Percentiles rank a stretch among this genome's conserved stretches.
These are phyloP conservation scores for Equus przewalskii DNA, from an alignment of 2,113 vertebrate species.

Conservation along the genomic window DNA sequence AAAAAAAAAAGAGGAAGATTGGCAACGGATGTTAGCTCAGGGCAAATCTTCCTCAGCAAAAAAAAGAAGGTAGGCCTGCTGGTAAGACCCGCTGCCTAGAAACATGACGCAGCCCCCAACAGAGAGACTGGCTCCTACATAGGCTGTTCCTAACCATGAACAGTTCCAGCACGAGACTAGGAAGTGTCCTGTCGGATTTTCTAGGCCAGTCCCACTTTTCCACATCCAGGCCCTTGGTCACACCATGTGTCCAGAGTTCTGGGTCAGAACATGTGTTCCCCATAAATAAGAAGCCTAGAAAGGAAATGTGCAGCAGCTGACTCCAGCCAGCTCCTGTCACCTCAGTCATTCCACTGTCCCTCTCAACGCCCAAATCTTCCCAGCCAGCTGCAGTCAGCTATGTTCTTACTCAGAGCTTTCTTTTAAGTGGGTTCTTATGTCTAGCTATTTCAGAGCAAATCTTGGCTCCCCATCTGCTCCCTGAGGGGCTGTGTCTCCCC, in stretches of 20 bases:
- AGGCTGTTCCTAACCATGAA: background rate
- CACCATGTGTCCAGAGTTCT: slow-evolving; percentile 40
- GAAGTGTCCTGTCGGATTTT: slow-evolving; percentile 36
- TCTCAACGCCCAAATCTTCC: background rate
- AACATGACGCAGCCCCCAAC: background rate
- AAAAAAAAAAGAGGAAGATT: no score
- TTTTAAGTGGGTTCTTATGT: slow-evolving; percentile 39
- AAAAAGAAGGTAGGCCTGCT: no score
- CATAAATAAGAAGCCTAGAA: slow-evolving; percentile 63
- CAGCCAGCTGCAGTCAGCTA: slow-evolving; percentile 19
- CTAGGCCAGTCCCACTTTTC: slow-evolving; percentile 46
- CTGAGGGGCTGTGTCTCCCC: background rate
- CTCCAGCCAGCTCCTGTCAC: slow-evolving; percentile 43
- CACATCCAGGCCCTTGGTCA: slow-evolving; percentile 19
- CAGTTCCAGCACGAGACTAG: slow-evolving; percentile 38
- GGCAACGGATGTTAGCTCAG: no score
- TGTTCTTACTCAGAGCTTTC: slow-evolving; percentile 48
- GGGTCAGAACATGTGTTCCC: slow-evolving; percentile 63
- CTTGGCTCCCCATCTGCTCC: background rate
- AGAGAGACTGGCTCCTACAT: slow-evolving; percentile 37
- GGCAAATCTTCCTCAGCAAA: no score
- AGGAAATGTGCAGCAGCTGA: slow-evolving; percentile 52
- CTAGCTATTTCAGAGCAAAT: slow-evolving; percentile 44
- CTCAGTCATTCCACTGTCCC: slow-evolving; percentile 37
- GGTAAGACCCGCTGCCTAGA: background rate